Conservation (phyloP, 23 tunicate species). For the Halocynthia roretzi region DNA sequence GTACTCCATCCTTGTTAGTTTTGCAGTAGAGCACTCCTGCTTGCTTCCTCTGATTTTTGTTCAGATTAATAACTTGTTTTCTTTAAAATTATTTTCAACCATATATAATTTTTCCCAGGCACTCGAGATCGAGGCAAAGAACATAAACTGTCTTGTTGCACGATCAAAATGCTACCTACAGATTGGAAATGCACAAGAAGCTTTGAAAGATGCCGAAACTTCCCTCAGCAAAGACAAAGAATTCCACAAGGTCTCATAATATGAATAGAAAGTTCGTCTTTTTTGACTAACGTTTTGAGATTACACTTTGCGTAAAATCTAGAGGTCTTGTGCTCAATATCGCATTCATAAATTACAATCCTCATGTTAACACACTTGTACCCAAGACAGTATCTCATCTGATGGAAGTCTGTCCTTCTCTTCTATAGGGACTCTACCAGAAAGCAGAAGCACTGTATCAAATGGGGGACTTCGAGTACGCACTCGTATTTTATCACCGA, state of each 20-base stretch:
- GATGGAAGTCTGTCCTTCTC: background rate
- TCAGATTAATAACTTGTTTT: too few relatives aligned
- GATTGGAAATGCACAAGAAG: conserved; percentile 85
- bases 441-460: conserved; percentile 98
- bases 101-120: conserved; percentile 32
- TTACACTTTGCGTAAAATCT: too few relatives aligned
- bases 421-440: conserved; percentile 76
- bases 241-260: conserved; percentile 47
- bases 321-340: background rate
- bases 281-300: background rate
- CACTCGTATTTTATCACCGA: conserved; percentile 92
- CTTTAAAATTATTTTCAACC: too few relatives aligned
- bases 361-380: too few relatives aligned
- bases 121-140: conserved; percentile 42
- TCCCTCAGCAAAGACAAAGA: conserved; percentile 70
- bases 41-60: too few relatives aligned
- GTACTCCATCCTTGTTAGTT: too few relatives aligned
- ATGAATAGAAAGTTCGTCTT: background rate
- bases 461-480: conserved; percentile 97
- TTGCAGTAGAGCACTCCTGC: too few relatives aligned
- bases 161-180: conserved; percentile 93
- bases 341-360: background rate
- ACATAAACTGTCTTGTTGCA: conserved; percentile 72
- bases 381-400: background rate
- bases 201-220: conserved; percentile 85